Evolutionary conservation across 2,113 vertebrate species (phyloP), one percentile per base, ranked within the genome.

Genomic region (Harpagus bidentatus): DNA sequence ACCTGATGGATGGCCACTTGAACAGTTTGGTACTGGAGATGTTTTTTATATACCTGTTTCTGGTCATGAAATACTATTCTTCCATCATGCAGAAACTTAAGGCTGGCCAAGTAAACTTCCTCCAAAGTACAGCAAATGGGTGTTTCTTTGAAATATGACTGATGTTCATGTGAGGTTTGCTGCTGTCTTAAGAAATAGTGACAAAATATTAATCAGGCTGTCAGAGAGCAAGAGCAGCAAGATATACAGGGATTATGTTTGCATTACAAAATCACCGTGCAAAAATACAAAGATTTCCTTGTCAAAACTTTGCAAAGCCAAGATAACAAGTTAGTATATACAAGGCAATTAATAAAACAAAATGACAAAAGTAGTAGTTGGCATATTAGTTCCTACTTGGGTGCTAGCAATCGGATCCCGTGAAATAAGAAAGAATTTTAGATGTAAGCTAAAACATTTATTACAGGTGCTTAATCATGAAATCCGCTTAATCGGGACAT

Each of bases 381-480:
- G n/a, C 43, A 32, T 78, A 47, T 67, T 47, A 66, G 82, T 76
- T 88, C 11, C 22, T 95, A 31, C 87, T 93, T 82, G 74, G 67
- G 58, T 95, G 52, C 11, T 89, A 70, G 73, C 82, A 62, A 95
- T 70, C 53, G 38, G 70, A 82, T 36, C 62, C 40, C 84, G 92
- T 96, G 74, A 82, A 93, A 95, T 86, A 95, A 95, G 71, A 90
- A 95, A 94, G 53, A 95, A 91, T 92, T 89, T 93, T 92, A 96
- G 17, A 96, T 92, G 48, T 92, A 97, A 96, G 81, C 74, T 96
- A 97, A 97, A 95, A 95, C 95, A 96, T 97, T 96, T 97, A 97
- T 97, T 97, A 95, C 95, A 97, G 96, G 88, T 97, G 86, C 61
- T 97, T 97, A 93, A 96, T 97, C 84, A 97, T 91, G 76, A 95